Evolutionary conservation across 2,888 invertebrate species (phyloP), one percentile per base, ranked within the genome.

Genomic region (Campoletis raptor): DNA sequence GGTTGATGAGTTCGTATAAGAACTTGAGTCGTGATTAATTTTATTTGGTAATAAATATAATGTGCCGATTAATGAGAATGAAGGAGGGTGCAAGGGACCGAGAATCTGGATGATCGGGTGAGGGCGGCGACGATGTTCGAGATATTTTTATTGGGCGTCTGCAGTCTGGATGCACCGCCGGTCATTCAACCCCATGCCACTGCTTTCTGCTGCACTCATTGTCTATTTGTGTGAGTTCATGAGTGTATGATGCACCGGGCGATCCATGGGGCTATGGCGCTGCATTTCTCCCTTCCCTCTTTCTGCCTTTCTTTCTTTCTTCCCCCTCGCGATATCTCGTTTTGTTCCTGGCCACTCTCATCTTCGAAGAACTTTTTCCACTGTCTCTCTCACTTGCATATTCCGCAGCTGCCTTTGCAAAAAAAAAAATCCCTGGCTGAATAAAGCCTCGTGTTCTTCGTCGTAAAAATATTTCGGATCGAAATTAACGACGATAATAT

Each of bases 91-190:
- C 24, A 74, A 79, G 48, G 45, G 72, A 66, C 37, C 36, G 66
- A 78, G 73, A 24, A 15, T 77, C 40, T 42, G 80, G 52, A 45
- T 81, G 87, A 88, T 85, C 86, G 69, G 73, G 79, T 78, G 84
- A 85, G 84, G 91, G 90, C 87, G 86, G 84, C 87, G 87, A 81
- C 83, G 85, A 86, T 90, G 89, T 89, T 88, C 88, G 90, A 92
- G 91, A 92, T 92, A 93, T 92, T 93, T 92, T 92, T 93, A 92
- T 93, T 93, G 92, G 90, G 86, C 90, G 92, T 93, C 93, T 93
- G 91, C 91, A 92, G 93, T 91, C 92, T 92, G 92, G 91, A 92
- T 91, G 92, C 92, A 89, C 88, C 81, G 89, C 85, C 90, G 93
- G 92, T 90, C 92, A 89, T 92, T 92, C 89, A 90, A 91, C 92